Evolutionary conservation across 2,888 invertebrate genomes (phyloP).

Genomic region (Micropterix aruncella): DNA sequence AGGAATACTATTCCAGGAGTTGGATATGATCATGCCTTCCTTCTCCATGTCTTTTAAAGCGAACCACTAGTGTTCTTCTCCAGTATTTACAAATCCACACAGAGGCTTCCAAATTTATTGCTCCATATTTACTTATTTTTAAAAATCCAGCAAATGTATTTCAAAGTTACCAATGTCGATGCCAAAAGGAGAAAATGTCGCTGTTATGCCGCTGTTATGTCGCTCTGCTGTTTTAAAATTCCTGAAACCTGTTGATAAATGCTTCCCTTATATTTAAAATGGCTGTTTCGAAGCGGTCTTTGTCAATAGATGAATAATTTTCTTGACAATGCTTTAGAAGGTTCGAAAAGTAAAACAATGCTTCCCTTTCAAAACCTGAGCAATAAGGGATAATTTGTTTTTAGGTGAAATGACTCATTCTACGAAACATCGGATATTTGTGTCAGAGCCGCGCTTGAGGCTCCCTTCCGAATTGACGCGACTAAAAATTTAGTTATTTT

Average conservation of each 20-base stretch:
- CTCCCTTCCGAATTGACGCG: no score
- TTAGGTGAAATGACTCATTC: slow-evolving; percentile 13
- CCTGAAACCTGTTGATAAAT: slow-evolving; percentile 15
- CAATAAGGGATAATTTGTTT: slow-evolving; percentile 15
- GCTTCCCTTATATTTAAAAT: slow-evolving; percentile 14
- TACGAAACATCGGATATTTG: no score
- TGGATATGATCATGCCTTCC: slow-evolving; percentile 10
- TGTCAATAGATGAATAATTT: no score
- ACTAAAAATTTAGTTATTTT: no score
- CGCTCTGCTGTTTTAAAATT: slow-evolving; percentile 16
- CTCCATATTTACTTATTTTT: slow-evolving; percentile 15
- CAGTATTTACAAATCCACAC: slow-evolving; percentile 15
- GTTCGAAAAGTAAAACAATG: slow-evolving; percentile 12
- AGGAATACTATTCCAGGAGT: slow-evolving; percentile 11
- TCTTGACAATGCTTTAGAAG: slow-evolving; percentile 13
- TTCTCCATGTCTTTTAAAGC: slow-evolving; percentile 9
- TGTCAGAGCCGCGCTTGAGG: no score
- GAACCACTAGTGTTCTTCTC: slow-evolving; percentile 12
- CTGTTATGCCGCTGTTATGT: slow-evolving; percentile 11
- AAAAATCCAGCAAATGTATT: slow-evolving; percentile 16
- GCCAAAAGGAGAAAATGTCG: slow-evolving; percentile 12
- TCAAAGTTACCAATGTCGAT: slow-evolving; percentile 15
- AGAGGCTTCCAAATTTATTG: slow-evolving; percentile 15
- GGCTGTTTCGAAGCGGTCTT: slow-evolving; percentile 11
- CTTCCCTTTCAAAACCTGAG: slow-evolving; percentile 11